Conservation (phyloP, 2,113 vertebrate genomes). For the Anas platyrhynchos region DNA sequence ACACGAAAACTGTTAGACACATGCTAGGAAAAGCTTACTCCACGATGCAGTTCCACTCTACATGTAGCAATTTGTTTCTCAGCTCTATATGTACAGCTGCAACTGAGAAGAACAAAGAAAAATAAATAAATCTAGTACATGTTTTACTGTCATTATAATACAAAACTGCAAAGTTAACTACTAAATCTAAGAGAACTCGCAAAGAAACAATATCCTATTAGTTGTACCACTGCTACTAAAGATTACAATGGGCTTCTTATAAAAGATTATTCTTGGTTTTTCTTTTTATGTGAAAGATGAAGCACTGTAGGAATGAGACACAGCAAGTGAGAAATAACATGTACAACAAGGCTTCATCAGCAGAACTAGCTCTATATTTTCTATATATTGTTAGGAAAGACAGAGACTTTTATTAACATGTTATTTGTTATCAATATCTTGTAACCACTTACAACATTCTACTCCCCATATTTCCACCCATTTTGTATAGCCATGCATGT, state of each 20-base stretch:
- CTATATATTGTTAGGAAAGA: not conserved
- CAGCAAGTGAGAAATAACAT: not conserved
- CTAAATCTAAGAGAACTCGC: not conserved
- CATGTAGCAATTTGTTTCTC: not conserved
- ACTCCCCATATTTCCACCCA: not conserved
- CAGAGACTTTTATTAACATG: not conserved
- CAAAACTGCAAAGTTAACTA: not conserved
- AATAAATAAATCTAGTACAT: not conserved
- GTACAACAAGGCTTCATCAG: not conserved
- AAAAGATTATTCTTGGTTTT: not conserved
- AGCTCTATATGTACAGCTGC: not conserved
- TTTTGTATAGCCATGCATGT: not conserved
- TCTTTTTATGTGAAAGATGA: not conserved
- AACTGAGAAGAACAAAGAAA: not conserved
- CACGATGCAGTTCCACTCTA: not conserved
- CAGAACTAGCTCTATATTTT: not conserved
- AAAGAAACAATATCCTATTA: not conserved
- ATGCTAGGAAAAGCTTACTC: not conserved
- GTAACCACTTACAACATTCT: not conserved
- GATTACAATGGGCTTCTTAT: not conserved
- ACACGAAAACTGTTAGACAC: not conserved
- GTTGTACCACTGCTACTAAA: not conserved
- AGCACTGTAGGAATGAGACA: not conserved
- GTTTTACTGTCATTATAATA: not conserved
- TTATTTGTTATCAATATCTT: not conserved